These are phyloP conservation scores for Centrocercus urophasianus DNA, from an alignment of 2,113 vertebrate genomes.

Conservation along the genomic window DNA sequence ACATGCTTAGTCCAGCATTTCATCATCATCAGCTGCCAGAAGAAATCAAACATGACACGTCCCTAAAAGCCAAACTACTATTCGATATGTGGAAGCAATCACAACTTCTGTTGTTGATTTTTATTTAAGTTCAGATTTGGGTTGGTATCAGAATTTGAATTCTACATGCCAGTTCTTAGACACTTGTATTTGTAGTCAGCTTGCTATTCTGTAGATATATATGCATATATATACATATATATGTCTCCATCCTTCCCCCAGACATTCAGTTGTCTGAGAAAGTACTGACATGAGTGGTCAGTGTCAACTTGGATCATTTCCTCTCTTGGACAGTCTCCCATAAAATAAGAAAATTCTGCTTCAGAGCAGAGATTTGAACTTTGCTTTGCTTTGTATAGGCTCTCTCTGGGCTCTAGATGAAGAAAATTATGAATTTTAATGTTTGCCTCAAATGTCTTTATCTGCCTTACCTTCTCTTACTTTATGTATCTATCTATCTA, in stretches of 20 bases:
- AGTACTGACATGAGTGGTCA: background rate
- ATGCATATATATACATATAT: too few relatives aligned
- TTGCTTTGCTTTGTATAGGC: background rate
- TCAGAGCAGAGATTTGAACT: background rate
- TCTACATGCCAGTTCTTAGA: background rate
- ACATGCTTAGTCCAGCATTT: background rate
- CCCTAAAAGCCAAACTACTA: background rate
- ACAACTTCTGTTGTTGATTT: background rate
- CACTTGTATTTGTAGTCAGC: background rate
- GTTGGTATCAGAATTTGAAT: background rate
- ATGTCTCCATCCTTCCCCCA: background rate
- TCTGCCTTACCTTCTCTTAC: background rate
- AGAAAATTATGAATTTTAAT: background rate
- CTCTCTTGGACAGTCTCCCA: background rate
- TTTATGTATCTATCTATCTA: too few relatives aligned
- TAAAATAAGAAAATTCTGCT: background rate
- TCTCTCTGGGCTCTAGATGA: background rate
- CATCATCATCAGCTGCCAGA: background rate
- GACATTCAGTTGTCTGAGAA: background rate
- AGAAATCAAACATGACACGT: background rate
- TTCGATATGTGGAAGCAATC: background rate
- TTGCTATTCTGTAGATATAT: background rate
- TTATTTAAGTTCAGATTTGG: background rate
- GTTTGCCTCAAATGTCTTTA: background rate
- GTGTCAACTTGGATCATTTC: background rate